phyloP scores from a whole-genome alignment of 2,113 vertebrate genomes.

The human (Homo sapiens) region DNA sequence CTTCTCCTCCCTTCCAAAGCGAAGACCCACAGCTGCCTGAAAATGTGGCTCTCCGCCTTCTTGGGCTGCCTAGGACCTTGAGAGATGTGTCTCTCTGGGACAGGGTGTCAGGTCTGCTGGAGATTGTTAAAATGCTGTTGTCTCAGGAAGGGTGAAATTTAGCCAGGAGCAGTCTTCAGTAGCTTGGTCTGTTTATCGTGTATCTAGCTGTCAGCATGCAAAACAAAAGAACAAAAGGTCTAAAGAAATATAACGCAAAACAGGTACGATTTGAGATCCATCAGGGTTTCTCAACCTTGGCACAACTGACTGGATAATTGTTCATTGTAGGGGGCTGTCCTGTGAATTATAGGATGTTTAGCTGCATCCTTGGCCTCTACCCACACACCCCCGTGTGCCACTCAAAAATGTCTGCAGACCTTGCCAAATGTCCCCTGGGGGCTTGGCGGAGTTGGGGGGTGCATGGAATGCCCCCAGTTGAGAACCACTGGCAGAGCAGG shows the following conservation, averaged over 20 bases:
- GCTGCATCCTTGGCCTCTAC: neutral
- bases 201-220: neutral
- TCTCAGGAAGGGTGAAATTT: neutral
- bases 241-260: accelerated
- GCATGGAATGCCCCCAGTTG: too few relatives aligned
- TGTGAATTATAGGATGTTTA: accelerated
- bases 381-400: accelerated
- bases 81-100: accelerated
- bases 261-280: too few relatives aligned
- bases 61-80: neutral
- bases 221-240: neutral
- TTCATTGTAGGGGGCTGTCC: accelerated
- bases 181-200: accelerated
- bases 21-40: neutral
- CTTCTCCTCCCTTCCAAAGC: neutral
- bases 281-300: neutral
- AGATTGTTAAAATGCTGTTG: neutral
- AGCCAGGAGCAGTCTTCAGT: neutral
- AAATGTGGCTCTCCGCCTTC: neutral
- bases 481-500: neutral
- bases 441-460: too few relatives aligned
- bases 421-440: neutral
- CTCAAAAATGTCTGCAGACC: neutral
- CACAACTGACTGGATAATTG: neutral
- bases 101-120: neutral